Evolutionary conservation across 2,888 invertebrate species (phyloP).

Genomic region (Gerris lacustris): DNA sequence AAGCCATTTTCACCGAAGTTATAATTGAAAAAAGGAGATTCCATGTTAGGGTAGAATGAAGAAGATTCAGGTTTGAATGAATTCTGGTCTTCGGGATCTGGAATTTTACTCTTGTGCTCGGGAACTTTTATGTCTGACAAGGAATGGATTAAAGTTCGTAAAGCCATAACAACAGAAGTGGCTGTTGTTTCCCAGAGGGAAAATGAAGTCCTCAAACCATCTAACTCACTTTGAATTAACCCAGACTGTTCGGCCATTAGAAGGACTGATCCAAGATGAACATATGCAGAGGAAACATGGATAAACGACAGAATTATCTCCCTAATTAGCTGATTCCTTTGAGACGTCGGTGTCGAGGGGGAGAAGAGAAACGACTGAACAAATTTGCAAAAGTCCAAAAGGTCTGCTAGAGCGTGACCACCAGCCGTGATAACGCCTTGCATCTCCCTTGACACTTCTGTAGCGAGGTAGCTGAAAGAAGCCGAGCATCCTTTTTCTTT

Average conservation of each 20-base stretch:
- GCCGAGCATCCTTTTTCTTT: neutral
- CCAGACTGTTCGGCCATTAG: neutral
- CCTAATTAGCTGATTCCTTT: neutral
- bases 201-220: neutral
- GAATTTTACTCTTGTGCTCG: neutral
- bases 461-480: neutral
- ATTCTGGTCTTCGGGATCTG: neutral
- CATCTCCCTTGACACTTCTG: neutral
- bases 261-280: neutral
- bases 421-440: neutral
- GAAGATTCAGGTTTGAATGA: neutral
- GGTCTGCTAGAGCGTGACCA: neutral
- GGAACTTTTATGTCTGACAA: neutral
- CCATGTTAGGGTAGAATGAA: neutral
- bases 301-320: constrained; percentile 7
- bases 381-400: constrained; percentile 3
- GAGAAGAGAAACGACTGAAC: neutral
- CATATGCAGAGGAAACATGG: constrained; percentile 2
- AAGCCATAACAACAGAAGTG: neutral
- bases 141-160: neutral
- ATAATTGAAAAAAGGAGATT: neutral
- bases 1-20: neutral
- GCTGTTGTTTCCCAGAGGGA: constrained; percentile 1
- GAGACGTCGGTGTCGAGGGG: neutral
- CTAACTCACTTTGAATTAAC: neutral